A percentile compares a stretch with the other conserved stretches of the same genome.
Conservation (phyloP, 2,797 vertebrate genomes). For the Sparus aurata region DNA sequence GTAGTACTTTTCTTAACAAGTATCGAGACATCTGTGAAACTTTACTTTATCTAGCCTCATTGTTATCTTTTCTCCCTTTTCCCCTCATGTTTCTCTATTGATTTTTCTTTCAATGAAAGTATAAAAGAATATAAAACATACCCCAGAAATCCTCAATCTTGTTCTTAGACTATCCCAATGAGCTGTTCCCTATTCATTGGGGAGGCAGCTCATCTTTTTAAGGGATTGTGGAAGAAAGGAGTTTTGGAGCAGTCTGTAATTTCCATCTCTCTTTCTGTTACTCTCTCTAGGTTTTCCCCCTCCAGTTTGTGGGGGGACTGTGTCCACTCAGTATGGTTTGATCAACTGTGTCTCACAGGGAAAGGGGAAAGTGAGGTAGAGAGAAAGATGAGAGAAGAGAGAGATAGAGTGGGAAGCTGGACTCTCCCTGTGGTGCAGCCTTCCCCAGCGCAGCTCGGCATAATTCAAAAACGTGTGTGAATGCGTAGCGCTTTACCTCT, state of each 20-base stretch:
- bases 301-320: constrained; percentile 71
- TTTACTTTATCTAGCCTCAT: constrained; percentile 73
- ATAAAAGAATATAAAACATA: constrained; percentile 78
- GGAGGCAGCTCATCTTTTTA: constrained; percentile 74
- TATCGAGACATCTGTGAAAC: constrained; percentile 67
- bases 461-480: constrained; percentile 77
- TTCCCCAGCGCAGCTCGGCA: constrained; percentile 50
- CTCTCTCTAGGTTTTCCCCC: constrained; percentile 72
- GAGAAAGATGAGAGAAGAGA: constrained; percentile 65
- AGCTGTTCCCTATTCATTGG: constrained; percentile 72
- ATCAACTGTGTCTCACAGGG: constrained; percentile 75
- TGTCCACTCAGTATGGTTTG: constrained; percentile 81
- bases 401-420: constrained; percentile 56
- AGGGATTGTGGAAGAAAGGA: constrained; percentile 71
- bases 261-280: constrained; percentile 67
- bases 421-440: constrained; percentile 72
- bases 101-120: constrained; percentile 72
- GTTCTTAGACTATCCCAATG: constrained; percentile 75
- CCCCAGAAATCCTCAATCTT: constrained; percentile 74
- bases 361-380: constrained; percentile 60
- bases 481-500: constrained; percentile 73
- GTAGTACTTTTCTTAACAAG: constrained; percentile 70
- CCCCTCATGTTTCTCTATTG: constrained; percentile 72
- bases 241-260: constrained; percentile 66
- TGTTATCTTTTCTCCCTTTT: constrained; percentile 73